These are phyloP conservation scores for Sebastes hopkinsi DNA, from an alignment of 2,797 vertebrate genomes.

Conservation along the genomic window DNA sequence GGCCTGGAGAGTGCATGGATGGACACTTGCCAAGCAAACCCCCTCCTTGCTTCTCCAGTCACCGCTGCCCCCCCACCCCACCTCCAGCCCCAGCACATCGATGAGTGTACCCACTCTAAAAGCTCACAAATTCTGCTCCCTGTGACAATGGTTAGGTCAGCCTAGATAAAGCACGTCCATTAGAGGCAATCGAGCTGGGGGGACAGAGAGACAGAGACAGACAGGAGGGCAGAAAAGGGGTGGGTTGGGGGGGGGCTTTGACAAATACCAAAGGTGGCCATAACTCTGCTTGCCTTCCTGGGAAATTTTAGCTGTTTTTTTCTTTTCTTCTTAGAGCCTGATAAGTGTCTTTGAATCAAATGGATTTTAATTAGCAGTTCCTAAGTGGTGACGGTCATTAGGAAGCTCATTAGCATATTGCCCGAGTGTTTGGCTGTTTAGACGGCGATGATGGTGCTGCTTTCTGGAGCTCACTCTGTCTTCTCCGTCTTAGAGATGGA, in stretches of 20 bases:
- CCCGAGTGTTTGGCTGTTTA: constrained; percentile 49
- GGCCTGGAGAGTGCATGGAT: constrained; percentile 79
- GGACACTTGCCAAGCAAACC: constrained; percentile 76
- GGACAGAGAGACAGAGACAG: constrained; percentile 66
- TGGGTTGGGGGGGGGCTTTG: constrained; percentile 44
- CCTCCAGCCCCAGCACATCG: constrained; percentile 32
- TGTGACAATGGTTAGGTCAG: constrained; percentile 85
- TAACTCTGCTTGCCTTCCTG: constrained; percentile 77
- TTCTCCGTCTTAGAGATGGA: constrained; percentile 14
- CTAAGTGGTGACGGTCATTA: constrained; percentile 75
- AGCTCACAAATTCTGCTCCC: constrained; percentile 85
- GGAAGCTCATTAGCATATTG: constrained; percentile 79
- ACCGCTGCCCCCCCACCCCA: constrained; percentile 1
- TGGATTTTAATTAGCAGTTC: constrained; percentile 80
- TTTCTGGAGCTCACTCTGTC: constrained; percentile 60
- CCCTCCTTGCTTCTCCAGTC: constrained; percentile 47
- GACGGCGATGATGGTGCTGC: constrained; percentile 25
- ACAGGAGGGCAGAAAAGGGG: constrained; percentile 58
- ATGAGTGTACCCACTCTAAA: constrained; percentile 82
- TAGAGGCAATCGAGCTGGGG: constrained; percentile 79
- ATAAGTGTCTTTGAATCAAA: constrained; percentile 79
- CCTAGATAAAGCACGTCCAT: constrained; percentile 87
- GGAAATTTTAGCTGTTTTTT: constrained; percentile 66
- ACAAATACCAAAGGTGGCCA: constrained; percentile 75
- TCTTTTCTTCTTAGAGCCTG: constrained; percentile 27